Evolutionary conservation across 2,113 vertebrate genomes (phyloP).

Genomic region (Zosterops borbonicus): DNA sequence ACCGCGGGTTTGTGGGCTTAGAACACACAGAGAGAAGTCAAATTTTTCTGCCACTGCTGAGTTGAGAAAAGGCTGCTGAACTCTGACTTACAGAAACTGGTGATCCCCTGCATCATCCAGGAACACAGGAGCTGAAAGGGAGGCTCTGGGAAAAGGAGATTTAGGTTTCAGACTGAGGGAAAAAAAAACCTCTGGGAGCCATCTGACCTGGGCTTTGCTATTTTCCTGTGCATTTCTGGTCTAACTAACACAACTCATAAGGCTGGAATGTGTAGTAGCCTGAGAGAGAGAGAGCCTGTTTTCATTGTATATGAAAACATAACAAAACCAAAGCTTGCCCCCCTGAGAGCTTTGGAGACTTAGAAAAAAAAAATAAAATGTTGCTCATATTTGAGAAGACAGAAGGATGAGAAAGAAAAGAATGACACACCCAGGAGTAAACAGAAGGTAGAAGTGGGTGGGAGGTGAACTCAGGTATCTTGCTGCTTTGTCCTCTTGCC

Average conservation of each 20-base stretch:
- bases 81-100: neutral
- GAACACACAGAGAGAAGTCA: neutral
- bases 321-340: neutral
- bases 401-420: neutral
- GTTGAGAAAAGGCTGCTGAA: neutral
- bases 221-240: neutral
- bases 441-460: neutral
- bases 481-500: neutral
- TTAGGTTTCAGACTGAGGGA: neutral
- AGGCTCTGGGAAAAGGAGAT: neutral
- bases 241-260: neutral
- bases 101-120: neutral
- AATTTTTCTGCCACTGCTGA: neutral
- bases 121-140: neutral
- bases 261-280: neutral
- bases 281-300: neutral
- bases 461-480: neutral
- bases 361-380: neutral
- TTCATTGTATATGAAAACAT: neutral
- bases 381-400: neutral
- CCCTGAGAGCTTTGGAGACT: neutral
- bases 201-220: neutral
- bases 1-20: neutral
- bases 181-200: neutral
- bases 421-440: neutral